phyloP scores from a whole-genome alignment of 2,797 vertebrate genomes.

The Knipowitschia caucasica region DNA sequence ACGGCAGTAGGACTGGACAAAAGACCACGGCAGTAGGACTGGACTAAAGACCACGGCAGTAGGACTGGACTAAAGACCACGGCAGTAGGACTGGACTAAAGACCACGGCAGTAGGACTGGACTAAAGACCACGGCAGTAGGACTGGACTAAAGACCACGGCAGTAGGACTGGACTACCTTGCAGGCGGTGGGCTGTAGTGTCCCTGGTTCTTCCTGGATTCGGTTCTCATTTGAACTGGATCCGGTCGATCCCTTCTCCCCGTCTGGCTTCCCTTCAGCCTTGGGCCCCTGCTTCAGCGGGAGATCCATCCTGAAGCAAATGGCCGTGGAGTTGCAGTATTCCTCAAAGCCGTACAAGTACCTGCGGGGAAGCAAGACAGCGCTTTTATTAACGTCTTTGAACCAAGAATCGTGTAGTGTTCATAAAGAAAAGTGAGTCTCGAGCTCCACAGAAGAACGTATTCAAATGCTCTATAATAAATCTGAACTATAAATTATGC shows the following conservation, averaged over 20 bases:
- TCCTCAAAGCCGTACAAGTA: slow-evolving; percentile 82
- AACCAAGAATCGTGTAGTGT: not conserved
- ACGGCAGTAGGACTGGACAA: no score
- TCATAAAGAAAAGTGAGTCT: not conserved
- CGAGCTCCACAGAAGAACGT: slow-evolving; percentile 6
- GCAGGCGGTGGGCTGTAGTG: slow-evolving; percentile 31
- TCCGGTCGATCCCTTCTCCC: slow-evolving; percentile 25
- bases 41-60: no score
- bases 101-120: no score
- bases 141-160: no score
- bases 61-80: no score
- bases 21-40: no score
- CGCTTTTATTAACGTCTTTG: slow-evolving; percentile 2
- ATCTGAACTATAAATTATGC: not conserved
- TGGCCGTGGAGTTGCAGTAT: slow-evolving; percentile 78
- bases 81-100: no score
- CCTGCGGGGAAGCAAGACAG: slow-evolving; percentile 47
- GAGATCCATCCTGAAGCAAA: slow-evolving; percentile 80
- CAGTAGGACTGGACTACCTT: no score
- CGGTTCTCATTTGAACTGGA: slow-evolving; percentile 56
- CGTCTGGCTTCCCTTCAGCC: slow-evolving; percentile 58
- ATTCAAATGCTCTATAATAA: not conserved
- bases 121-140: no score
- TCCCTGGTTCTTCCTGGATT: slow-evolving; percentile 47
- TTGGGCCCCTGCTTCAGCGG: slow-evolving; percentile 71